Evolutionary conservation across 2,113 vertebrate genomes (phyloP).

Genomic region (Redunca redunca): DNA sequence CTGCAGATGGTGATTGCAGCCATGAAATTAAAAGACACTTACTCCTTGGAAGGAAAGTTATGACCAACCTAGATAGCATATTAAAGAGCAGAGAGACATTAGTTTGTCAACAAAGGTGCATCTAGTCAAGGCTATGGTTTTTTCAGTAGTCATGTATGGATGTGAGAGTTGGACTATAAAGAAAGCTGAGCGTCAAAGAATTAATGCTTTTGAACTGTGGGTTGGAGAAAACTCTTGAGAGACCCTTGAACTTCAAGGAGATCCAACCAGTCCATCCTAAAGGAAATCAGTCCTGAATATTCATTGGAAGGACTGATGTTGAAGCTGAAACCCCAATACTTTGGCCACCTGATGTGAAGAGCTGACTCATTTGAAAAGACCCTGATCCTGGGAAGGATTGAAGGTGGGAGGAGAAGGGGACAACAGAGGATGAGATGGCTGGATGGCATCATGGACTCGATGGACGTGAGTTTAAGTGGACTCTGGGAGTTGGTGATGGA

Average conservation of each 20-base stretch:
- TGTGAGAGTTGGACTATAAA: neutral
- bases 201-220: neutral
- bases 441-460: neutral
- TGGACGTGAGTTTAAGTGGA: neutral
- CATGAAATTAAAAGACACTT: neutral
- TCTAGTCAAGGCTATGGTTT: neutral
- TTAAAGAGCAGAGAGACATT: neutral
- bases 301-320: neutral
- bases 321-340: neutral
- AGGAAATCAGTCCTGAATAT: neutral
- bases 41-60: neutral
- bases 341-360: neutral
- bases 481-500: neutral
- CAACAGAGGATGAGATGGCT: neutral
- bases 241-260: neutral
- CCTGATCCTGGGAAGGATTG: neutral
- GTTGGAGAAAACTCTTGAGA: neutral
- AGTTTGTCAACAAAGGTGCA: neutral
- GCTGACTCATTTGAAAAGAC: neutral
- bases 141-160: neutral
- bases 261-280: neutral
- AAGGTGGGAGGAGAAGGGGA: neutral
- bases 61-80: neutral
- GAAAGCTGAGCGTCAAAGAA: neutral
- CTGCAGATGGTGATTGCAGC: neutral